Evolutionary conservation across 2,797 vertebrate species (phyloP).

Genomic region (Sebastes miniatus): DNA sequence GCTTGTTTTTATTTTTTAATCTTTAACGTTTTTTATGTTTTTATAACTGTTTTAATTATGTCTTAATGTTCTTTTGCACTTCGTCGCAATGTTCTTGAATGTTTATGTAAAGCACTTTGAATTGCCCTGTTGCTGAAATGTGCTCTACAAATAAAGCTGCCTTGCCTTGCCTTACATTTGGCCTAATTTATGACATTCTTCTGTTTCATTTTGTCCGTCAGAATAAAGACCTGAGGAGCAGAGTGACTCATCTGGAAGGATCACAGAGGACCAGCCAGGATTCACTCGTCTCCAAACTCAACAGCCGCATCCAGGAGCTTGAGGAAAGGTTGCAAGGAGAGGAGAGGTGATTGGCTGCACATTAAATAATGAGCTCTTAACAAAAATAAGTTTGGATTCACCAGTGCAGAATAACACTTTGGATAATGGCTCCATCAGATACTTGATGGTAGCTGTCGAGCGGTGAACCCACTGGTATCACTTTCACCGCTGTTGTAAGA

Average conservation of each 20-base stretch:
- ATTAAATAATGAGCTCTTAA: background rate
- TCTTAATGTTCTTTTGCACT: too few relatives aligned
- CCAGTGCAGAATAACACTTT: background rate
- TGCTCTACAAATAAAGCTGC: too few relatives aligned
- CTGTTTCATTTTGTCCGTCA: conserved; percentile 57
- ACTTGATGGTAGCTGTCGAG: background rate
- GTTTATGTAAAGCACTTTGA: too few relatives aligned
- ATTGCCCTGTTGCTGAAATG: too few relatives aligned
- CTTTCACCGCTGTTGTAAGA: conserved; percentile 38
- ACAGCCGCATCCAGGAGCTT: conserved; percentile 89
- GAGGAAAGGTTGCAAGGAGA: conserved; percentile 90
- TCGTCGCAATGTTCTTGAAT: too few relatives aligned
- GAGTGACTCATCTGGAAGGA: conserved; percentile 90
- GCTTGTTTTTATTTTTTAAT: too few relatives aligned
- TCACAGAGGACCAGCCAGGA: conserved; percentile 92
- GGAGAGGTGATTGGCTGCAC: conserved; percentile 82
- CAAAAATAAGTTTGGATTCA: background rate
- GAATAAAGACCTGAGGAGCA: conserved; percentile 94
- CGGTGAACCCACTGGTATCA: conserved; percentile 31
- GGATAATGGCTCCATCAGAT: conserved; percentile 2
- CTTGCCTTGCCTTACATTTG: background rate
- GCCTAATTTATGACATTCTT: background rate
- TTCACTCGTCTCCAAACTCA: conserved; percentile 89
- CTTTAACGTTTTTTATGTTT: too few relatives aligned
- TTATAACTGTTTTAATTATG: too few relatives aligned